Evolutionary conservation across 2,113 vertebrate genomes (phyloP).

Genomic region (Nycticebus coucang): DNA sequence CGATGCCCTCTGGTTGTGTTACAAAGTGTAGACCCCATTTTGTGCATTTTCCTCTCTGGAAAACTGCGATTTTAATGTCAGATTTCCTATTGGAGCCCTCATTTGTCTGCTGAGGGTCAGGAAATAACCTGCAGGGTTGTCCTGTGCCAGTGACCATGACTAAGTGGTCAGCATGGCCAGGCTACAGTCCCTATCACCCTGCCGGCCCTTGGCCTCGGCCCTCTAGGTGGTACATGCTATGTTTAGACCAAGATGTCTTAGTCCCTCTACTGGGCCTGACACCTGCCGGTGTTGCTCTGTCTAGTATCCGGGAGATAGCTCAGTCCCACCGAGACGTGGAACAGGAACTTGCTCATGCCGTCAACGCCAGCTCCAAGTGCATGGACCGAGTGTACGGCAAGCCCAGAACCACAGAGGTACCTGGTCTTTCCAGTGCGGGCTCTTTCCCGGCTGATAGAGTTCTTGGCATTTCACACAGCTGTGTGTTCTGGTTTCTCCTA

Average conservation of each 20-base stretch:
- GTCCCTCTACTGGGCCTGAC: not conserved
- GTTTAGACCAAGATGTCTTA: rapidly evolving
- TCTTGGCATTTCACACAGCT: not conserved
- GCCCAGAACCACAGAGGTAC: constrained; percentile 91
- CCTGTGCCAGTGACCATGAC: not conserved
- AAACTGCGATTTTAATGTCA: not conserved
- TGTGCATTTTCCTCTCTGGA: not conserved
- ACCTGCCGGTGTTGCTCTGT: not conserved
- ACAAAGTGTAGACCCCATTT: not conserved
- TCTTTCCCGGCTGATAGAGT: not conserved
- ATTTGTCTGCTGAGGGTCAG: not conserved
- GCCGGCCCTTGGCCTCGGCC: rapidly evolving
- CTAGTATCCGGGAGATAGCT: constrained; percentile 95
- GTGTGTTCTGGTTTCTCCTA: constrained; percentile 75
- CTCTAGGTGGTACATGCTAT: not conserved
- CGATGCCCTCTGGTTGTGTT: rapidly evolving
- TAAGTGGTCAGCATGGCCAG: not conserved
- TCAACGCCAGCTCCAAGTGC: constrained; percentile 97
- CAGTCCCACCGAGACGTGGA: constrained; percentile 94
- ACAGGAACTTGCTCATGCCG: constrained; percentile 97
- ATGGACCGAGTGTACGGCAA: constrained; percentile 96
- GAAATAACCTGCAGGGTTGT: rapidly evolving
- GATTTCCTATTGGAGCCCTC: not conserved
- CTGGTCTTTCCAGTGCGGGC: not conserved
- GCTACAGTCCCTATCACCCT: not conserved